Evolutionary conservation across 2,797 vertebrate genomes (phyloP), one percentile per base, ranked within the genome.

Genomic region (Microtus agrestis): DNA sequence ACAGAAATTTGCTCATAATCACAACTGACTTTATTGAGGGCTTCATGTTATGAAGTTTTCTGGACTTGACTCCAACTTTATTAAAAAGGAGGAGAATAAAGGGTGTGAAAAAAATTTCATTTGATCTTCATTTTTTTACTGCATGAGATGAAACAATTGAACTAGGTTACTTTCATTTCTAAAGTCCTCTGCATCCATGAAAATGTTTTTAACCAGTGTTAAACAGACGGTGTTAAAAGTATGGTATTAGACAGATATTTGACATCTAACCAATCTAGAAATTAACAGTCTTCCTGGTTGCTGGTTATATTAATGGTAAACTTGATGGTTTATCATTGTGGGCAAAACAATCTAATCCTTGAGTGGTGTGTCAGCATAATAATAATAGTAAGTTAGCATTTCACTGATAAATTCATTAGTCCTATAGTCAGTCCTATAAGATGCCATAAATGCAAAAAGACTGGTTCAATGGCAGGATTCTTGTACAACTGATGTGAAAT

Each of bases 391-490:
- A 21, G 7, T 80, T 89, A 93, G 34, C 2, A 48, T 15, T 81
- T 92, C 46, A 54, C n/a, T 91, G 85, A 56, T 11, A 21, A 91
- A 87, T 80, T 84, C 23, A 91, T n/a, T 56, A 87, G 51, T 93
- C 34, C 85, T 86, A 40, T 37, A 25, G 78, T 79, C 13, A 61
- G 71, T 77, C 21, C 17, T 95, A 10, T n/a, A 46, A 96, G n/a
- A 37, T 84, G 80, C 19, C 40, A 73, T 34, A 63, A 92, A 81
- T 19, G 0, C 4, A 86, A 78, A 92, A 8, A 6, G 19, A 77
- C 31, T 65, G 74, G 31, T 88, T 86, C 56, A 86, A 34, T 69
- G 51, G 40, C 13, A 51, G 13, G 25, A 13, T 91, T 46, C 23
- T 29, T n/a, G 71, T 85, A 78, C 12, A 34, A 69, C 11, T 67